Evolutionary conservation across 2,797 vertebrate genomes (phyloP).

Genomic region (Muraenolepis orangiensis): DNA sequence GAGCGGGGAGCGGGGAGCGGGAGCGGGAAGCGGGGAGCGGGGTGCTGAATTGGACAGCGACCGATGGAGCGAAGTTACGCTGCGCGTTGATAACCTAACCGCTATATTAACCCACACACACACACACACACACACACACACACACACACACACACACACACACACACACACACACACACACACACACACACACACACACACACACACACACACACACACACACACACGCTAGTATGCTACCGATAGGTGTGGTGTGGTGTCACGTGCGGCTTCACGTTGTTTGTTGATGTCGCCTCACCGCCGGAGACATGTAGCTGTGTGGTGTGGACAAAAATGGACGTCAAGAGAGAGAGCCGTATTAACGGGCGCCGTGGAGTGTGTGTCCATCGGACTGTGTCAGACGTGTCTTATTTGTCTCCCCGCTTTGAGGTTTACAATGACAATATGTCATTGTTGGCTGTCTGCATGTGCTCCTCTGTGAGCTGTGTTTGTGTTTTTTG

Average conservation of each 20-base stretch:
- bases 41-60: background rate
- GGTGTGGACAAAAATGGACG: background rate
- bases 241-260: too few relatives aligned
- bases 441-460: too few relatives aligned
- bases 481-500: background rate
- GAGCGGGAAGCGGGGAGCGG: conserved; percentile 17
- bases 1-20: conserved; percentile 11
- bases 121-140: too few relatives aligned
- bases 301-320: background rate
- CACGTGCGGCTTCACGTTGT: conserved; percentile 4
- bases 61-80: background rate
- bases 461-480: background rate
- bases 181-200: too few relatives aligned
- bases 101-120: too few relatives aligned
- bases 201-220: too few relatives aligned
- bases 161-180: too few relatives aligned
- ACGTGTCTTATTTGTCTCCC: background rate
- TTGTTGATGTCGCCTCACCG: background rate
- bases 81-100: conserved; percentile 5
- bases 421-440: too few relatives aligned
- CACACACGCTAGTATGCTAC: too few relatives aligned
- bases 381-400: background rate
- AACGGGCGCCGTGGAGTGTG: background rate
- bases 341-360: background rate
- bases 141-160: too few relatives aligned